A percentile compares a stretch with the other conserved stretches of the same genome.
phyloP scores from a whole-genome alignment of 2,888 invertebrate species.

The Drosophila antonietae region DNA sequence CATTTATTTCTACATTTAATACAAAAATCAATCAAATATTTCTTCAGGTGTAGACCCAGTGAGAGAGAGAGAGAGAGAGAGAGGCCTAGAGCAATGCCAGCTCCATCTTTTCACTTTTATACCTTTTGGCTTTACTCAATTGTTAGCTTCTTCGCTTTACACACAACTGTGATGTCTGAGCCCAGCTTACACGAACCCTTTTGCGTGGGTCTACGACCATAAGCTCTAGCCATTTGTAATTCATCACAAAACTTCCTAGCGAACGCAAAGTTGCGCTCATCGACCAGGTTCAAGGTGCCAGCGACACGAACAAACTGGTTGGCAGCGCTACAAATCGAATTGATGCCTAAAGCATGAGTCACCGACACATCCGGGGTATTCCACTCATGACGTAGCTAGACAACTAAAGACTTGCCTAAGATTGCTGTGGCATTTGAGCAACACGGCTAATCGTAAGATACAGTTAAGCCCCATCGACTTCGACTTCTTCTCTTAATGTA shows the following conservation, averaged over 20 bases:
- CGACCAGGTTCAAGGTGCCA: conserved; percentile 51
- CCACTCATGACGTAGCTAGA: conserved; percentile 48
- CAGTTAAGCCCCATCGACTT: background rate
- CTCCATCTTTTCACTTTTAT: background rate
- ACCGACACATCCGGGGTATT: conserved; percentile 70
- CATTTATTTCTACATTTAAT: too few relatives aligned
- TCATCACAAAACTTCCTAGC: conserved; percentile 49
- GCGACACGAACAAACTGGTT: conserved; percentile 42
- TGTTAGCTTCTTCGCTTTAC: background rate
- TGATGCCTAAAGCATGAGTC: conserved; percentile 54
- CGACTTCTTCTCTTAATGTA: conserved; percentile 1
- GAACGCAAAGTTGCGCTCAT: conserved; percentile 29
- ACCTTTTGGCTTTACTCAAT: background rate
- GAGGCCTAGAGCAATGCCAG: too few relatives aligned
- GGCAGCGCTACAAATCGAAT: conserved; percentile 22
- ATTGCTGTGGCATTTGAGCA: conserved; percentile 15
- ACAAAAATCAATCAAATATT: background rate
- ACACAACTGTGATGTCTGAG: conserved; percentile 32
- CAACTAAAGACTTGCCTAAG: conserved; percentile 5
- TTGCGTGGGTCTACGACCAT: conserved; percentile 34
- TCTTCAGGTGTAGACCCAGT: background rate
- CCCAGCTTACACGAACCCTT: conserved; percentile 12
- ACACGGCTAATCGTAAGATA: background rate
- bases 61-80: background rate
- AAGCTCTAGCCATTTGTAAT: conserved; percentile 41